Percentiles rank a stretch among this genome's conserved stretches.
These are phyloP conservation scores for Arion vulgaris DNA, from an alignment of 1,140 invertebrate genomes.

Conservation along the genomic window DNA sequence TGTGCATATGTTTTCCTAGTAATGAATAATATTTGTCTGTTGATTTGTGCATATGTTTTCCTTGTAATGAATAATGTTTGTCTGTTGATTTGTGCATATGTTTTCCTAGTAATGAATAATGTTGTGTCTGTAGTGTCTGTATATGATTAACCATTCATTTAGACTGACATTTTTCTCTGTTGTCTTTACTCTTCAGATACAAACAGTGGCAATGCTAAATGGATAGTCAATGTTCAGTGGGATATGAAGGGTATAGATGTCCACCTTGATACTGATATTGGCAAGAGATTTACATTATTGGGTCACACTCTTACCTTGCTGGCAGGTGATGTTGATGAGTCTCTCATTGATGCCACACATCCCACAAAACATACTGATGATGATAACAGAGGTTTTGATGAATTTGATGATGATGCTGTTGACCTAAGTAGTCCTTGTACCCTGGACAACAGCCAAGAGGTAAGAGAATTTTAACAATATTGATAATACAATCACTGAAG, in stretches of 20 bases:
- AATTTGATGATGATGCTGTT: constrained; percentile 33
- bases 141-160: too few relatives aligned
- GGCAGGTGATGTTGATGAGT: constrained; percentile 75
- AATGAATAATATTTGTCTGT: too few relatives aligned
- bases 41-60: too few relatives aligned
- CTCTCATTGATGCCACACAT: constrained; percentile 28
- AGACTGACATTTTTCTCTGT: too few relatives aligned
- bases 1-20: too few relatives aligned
- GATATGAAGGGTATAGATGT: constrained; percentile 99
- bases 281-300: constrained; percentile 93
- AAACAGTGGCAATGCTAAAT: constrained; percentile 91
- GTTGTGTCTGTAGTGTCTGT: too few relatives aligned
- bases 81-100: too few relatives aligned
- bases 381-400: constrained; percentile 40
- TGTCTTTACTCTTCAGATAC: constrained; percentile 56
- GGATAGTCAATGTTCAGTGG: constrained; percentile 98
- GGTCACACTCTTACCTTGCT: constrained; percentile 96
- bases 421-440: constrained; percentile 32
- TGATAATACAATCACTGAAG: too few relatives aligned
- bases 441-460: constrained; percentile 31
- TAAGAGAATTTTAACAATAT: not conserved
- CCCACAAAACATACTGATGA: constrained; percentile 41
- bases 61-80: too few relatives aligned
- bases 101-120: too few relatives aligned
- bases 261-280: constrained; percentile 95